A percentile compares a stretch with the other conserved stretches of the same genome.
phyloP scores from a whole-genome alignment of 2,113 vertebrate species.

The Embiotoca jacksoni region DNA sequence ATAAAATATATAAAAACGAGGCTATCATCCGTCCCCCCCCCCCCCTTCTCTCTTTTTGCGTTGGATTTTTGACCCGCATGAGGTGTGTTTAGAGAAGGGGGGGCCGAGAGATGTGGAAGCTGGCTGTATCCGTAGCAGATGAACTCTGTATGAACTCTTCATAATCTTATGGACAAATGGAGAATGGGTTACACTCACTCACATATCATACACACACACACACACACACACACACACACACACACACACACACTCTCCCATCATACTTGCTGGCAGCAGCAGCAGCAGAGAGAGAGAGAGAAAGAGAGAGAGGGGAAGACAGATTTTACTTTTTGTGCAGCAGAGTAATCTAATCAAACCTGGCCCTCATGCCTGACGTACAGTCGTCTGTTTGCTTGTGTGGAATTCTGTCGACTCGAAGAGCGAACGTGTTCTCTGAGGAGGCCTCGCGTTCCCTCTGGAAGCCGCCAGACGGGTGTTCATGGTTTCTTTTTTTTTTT shows the following conservation, averaged over 20 bases:
- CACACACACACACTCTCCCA: not conserved
- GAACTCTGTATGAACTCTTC: conserved; percentile 87
- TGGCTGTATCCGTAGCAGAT: conserved; percentile 69
- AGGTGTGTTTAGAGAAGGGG: conserved; percentile 26
- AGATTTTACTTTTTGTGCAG: conserved; percentile 18
- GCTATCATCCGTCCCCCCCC: too few species aligned
- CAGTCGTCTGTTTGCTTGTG: too few species aligned
- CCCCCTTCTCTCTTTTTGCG: not conserved
- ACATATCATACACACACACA: conserved; percentile 39
- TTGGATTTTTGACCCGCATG: conserved; percentile 53
- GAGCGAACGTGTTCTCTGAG: too few species aligned
- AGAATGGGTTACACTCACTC: conserved; percentile 73
- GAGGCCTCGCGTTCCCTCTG: too few species aligned
- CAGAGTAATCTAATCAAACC: too few species aligned
- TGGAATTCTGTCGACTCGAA: too few species aligned
- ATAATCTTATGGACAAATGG: conserved; percentile 85
- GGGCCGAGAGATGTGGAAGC: conserved; percentile 67
- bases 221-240: conserved; percentile 13
- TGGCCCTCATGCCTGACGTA: too few species aligned
- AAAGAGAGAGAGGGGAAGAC: not conserved
- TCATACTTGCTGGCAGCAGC: conserved; percentile 29
- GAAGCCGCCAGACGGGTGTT: too few species aligned
- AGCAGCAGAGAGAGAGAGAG: not conserved
- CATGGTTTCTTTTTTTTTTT: too few species aligned
- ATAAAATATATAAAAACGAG: too few species aligned